phyloP scores from a whole-genome alignment of 35 echinoderm and acorn worm species.

The Anneissia japonica region DNA sequence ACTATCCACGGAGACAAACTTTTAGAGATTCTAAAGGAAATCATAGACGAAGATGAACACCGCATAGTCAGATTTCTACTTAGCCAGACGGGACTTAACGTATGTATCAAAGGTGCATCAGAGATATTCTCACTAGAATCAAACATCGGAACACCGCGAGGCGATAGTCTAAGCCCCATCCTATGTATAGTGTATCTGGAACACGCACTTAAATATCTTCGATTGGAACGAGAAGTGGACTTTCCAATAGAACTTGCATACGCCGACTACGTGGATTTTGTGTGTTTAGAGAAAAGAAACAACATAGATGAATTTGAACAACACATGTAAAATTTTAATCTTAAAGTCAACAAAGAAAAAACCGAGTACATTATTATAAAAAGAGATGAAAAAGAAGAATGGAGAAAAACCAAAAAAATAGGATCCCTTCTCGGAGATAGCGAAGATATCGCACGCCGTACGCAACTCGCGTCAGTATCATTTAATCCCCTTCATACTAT shows the following conservation, averaged over 20 bases:
- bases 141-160: neutral
- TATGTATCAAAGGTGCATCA: neutral
- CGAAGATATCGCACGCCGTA: too few species aligned
- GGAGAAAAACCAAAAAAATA: neutral
- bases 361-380: neutral
- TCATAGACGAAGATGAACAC: neutral
- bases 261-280: neutral
- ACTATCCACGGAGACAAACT: neutral
- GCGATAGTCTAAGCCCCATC: neutral
- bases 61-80: neutral
- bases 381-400: neutral
- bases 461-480: too few species aligned
- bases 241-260: neutral
- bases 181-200: neutral
- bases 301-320: neutral
- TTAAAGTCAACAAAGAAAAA: neutral
- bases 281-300: neutral
- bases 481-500: too few species aligned
- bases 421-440: neutral
- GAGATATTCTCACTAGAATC: neutral
- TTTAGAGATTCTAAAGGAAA: neutral
- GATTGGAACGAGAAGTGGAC: neutral
- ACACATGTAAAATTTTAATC: neutral
- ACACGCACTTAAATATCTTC: neutral
- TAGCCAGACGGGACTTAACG: neutral